Evolutionary conservation across 2,797 vertebrate genomes (phyloP), one percentile per base, ranked within the genome.

Genomic region (Xenentodon cancila): DNA sequence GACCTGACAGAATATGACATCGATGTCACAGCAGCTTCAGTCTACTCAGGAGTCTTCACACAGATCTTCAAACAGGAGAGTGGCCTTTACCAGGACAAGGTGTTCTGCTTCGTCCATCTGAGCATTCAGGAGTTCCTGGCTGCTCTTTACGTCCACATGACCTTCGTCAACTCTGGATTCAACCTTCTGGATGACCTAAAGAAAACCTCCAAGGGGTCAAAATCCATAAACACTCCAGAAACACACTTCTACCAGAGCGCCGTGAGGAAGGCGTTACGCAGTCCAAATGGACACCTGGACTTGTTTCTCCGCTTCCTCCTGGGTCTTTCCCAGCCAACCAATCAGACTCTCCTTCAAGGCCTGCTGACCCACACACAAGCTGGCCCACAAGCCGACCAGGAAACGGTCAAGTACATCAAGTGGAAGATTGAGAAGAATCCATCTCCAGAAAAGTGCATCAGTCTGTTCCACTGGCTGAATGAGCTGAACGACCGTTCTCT

Each of bases 41-140:
- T 7, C 13, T 75, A 66, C 55, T 78, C 72, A 42, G 79, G 79
- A 25, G 62, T 82, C 11, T 76, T 82, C 63, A 82, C 80, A 15
- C 64, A 81, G 63, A 42, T 81, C 48, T 70, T 81, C 1, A 54
- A 44, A 21, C 42, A 78, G 52, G 65, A 80, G 22, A 1, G 16
- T n/a, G 58, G 52, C 1, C 30, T 75, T 5, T 55, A 71, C 37
- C 62, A 17, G 47, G 48, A 68, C 1, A 62, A 27, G 21, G 47
- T 80, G 6, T 84, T 73, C 66, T 68, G 71, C 37, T 84, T 84
- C 5, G 9, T 84, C 0, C 84, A 86, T 7, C 61, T 84, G 63
- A 86, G 64, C 0, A n/a, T 86, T 0, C 84, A 86, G 45, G 84
- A 86, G 71, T 86, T 86, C 53, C 0, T 85, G 0, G 80, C 83